phyloP scores from a whole-genome alignment of 2,888 invertebrate species.

The Mantis religiosa region DNA sequence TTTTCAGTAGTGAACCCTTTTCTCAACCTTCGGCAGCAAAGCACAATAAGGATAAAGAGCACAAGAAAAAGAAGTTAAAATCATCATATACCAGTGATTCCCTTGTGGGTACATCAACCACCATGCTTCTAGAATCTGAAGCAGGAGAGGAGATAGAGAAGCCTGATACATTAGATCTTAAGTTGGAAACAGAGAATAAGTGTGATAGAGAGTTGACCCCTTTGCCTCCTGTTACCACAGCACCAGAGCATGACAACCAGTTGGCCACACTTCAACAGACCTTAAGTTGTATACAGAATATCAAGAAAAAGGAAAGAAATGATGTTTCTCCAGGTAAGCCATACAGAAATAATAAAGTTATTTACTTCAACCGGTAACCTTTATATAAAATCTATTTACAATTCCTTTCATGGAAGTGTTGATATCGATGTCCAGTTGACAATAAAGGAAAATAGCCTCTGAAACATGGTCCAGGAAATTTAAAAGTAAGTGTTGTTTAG shows the following conservation, averaged over 20 bases:
- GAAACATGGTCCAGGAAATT: no score
- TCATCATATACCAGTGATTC: constrained; percentile 29
- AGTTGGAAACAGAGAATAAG: not conserved
- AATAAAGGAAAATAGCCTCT: no score
- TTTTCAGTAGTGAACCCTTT: constrained; percentile 43
- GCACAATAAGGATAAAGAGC: constrained; percentile 54
- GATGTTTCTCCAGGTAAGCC: constrained; percentile 30
- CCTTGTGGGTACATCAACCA: not conserved
- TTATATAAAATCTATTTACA: no score
- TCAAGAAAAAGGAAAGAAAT: constrained; percentile 29
- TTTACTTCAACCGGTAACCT: no score
- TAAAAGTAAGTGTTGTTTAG: no score
- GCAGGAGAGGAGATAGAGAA: not conserved
- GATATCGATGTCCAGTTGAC: no score
- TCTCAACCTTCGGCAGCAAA: constrained; percentile 49
- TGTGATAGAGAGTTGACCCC: not conserved
- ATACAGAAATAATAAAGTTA: no score
- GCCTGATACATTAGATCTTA: not conserved
- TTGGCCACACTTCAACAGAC: constrained; percentile 38
- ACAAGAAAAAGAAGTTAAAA: constrained; percentile 58
- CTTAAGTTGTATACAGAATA: constrained; percentile 36
- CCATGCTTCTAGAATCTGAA: not conserved
- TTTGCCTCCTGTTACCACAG: not conserved
- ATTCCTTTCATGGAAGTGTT: no score
- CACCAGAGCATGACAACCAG: constrained; percentile 35